Percentiles rank a stretch among this genome's conserved stretches.
These are phyloP conservation scores for Noctua janthina DNA, from an alignment of 2,888 invertebrate species.

Conservation along the genomic window DNA sequence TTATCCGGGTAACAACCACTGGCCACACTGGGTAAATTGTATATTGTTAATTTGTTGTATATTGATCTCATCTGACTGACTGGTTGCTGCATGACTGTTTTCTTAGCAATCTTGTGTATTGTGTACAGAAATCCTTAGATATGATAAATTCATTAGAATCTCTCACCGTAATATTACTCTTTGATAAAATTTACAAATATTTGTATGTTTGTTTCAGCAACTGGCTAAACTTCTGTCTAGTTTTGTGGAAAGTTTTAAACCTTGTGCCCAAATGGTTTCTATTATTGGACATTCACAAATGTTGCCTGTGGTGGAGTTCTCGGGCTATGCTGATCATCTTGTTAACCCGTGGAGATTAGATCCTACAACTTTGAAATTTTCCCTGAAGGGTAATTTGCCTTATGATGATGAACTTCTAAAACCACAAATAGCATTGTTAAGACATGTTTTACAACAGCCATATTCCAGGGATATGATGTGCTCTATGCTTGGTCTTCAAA, in stretches of 20 bases:
- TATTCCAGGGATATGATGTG: slow-evolving; percentile 99
- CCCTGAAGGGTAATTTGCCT: slow-evolving; percentile 93
- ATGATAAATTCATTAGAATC: neutral
- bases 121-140: too few relatives aligned
- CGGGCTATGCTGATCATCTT: slow-evolving; percentile 96
- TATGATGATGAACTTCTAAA: slow-evolving; percentile 96
- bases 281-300: slow-evolving; percentile 97
- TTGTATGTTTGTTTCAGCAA: slow-evolving; percentile 90
- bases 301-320: slow-evolving; percentile 98
- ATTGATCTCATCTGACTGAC: neutral
- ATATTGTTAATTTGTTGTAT: neutral
- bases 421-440: slow-evolving; percentile 96
- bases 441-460: slow-evolving; percentile 98
- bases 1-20: slow-evolving; percentile 94
- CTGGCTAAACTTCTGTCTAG: slow-evolving; percentile 95
- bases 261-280: slow-evolving; percentile 98
- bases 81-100: neutral
- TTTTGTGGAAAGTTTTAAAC: slow-evolving; percentile 97
- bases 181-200: slow-evolving; percentile 19
- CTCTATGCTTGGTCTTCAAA: slow-evolving; percentile 97
- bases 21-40: slow-evolving; percentile 97
- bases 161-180: neutral
- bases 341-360: slow-evolving; percentile 98
- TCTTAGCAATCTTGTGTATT: neutral
- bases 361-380: slow-evolving; percentile 93